Conservation (phyloP, 1,140 invertebrate genomes). For the Ectropis grisescens region DNA sequence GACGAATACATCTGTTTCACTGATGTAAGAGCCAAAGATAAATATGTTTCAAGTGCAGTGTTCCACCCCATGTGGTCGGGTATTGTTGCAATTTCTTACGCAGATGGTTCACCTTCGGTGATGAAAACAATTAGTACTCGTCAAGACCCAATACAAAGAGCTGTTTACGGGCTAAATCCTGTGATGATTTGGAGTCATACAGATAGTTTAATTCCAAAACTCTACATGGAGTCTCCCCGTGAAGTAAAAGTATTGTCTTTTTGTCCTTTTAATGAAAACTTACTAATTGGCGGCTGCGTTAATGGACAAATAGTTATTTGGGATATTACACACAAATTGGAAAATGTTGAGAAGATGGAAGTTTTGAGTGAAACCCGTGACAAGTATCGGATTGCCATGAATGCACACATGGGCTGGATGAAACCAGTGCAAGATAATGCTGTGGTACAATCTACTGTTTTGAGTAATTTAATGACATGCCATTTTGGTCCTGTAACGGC, state of each 20-base stretch:
- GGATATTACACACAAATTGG: constrained; percentile 79
- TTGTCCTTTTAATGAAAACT: constrained; percentile 77
- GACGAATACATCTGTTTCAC: constrained; percentile 75
- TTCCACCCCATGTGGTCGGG: constrained; percentile 81
- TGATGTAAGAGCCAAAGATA: constrained; percentile 72
- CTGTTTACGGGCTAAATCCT: constrained; percentile 71
- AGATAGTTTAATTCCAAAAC: constrained; percentile 77
- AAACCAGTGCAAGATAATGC: constrained; percentile 71
- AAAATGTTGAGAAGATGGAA: constrained; percentile 73
- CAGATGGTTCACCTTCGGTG: constrained; percentile 56
- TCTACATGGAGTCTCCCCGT: constrained; percentile 76
- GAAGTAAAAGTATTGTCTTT: constrained; percentile 76
- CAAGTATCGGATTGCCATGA: constrained; percentile 74
- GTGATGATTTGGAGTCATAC: constrained; percentile 82
- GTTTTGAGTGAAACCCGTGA: constrained; percentile 74
- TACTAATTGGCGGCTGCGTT: constrained; percentile 77
- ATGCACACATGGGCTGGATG: constrained; percentile 77
- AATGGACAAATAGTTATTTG: constrained; percentile 82
- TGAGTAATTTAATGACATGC: constrained; percentile 73
- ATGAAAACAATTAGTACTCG: constrained; percentile 46
- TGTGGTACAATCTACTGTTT: constrained; percentile 71
- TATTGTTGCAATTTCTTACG: constrained; percentile 75
- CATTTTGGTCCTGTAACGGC: constrained; percentile 74
- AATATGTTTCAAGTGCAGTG: constrained; percentile 74
- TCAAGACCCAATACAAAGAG: constrained; percentile 64